Evolutionary conservation across 2,797 vertebrate genomes (phyloP).

Genomic region (Podarcis siculus): DNA sequence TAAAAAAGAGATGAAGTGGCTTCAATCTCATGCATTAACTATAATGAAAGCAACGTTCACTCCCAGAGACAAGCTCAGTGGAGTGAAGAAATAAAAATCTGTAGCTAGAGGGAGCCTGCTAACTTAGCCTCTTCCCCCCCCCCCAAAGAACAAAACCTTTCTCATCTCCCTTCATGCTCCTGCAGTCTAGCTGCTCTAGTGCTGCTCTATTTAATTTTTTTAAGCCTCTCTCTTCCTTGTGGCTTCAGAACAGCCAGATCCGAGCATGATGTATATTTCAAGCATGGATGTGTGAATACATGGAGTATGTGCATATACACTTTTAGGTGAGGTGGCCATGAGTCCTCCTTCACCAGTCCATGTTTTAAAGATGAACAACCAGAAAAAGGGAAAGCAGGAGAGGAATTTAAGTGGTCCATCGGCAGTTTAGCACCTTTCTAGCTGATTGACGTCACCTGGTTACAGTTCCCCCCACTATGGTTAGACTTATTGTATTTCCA

Average conservation of each 20-base stretch:
- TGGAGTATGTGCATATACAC: background rate
- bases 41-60: background rate
- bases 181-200: background rate
- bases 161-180: background rate
- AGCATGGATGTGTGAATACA: background rate
- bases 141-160: background rate
- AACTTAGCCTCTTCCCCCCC: background rate
- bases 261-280: background rate
- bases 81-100: constrained; percentile 9
- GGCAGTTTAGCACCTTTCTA: too few species aligned
- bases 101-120: constrained; percentile 13
- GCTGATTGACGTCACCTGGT: background rate
- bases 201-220: background rate
- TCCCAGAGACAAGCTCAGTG: background rate
- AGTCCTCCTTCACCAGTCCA: too few species aligned
- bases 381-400: too few species aligned
- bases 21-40: constrained; percentile 8
- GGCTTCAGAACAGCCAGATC: background rate
- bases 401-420: too few species aligned
- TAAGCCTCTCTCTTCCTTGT: background rate
- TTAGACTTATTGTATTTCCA: background rate
- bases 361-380: too few species aligned
- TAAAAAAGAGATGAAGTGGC: constrained; percentile 4
- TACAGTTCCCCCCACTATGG: background rate
- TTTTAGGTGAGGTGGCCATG: background rate